Evolutionary conservation across 2,797 vertebrate species (phyloP), one percentile per base, ranked within the genome.

Genomic region (Selene dorsalis): DNA sequence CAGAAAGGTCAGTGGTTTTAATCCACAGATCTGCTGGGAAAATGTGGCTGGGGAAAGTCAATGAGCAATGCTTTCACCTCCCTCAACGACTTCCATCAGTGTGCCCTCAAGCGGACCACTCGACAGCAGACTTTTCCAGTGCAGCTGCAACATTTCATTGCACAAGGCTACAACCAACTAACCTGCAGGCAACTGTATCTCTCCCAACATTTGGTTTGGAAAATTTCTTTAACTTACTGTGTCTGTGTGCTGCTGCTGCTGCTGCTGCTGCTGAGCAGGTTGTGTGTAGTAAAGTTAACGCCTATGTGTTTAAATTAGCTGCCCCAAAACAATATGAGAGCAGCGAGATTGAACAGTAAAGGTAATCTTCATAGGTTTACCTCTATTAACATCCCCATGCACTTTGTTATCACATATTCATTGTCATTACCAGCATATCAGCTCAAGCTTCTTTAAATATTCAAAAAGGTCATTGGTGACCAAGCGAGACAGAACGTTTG

Each of bases 1-100:
- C 77, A 69, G 69, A 83, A 89, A 83, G 76, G 84, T 83, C 83
- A 73, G 39, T 22, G 63, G 73, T 85, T 87, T 89, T 83, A 85
- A 88, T 84, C 76, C 75, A 39, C 55, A 53, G 60, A 43, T 10
- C 69, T 70, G 50, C 38, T 69, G 63, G 68, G 58, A 72, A 85
- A 60, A 71, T 45, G 45, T 1, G 2, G 59, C 66, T 14, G 10
- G 43, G n/a, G 17, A 41, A 39, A 30, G 22, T 72, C 75, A 88
- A 81, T 71, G 69, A 84, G 69, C 18, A 45, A 78, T 52, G 79
- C n/a, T 61, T 67, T 66, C 35, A 57, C 30, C 14, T 48, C 55
- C 45, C 43, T 72, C 30, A 69, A 22, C 35, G 73, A 72, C 73
- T 65, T 75, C 55, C 43, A 55, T 63, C 32, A 61, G 26, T 47